Conservation (phyloP, 2,888 invertebrate genomes). For the Bembecia ichneumoniformis region DNA sequence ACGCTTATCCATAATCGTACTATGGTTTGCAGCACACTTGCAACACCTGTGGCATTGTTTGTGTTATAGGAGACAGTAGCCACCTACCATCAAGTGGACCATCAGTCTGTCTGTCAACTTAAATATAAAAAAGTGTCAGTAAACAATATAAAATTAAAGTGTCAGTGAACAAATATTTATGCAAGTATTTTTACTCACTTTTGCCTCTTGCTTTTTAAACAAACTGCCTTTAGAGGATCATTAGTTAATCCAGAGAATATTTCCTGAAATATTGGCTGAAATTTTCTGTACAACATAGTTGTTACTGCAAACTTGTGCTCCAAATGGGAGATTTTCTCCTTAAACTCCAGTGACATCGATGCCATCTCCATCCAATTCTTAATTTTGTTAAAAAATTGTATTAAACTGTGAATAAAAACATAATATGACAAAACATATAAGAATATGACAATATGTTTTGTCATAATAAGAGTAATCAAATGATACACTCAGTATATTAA, state of each 20-base stretch:
- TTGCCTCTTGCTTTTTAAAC: slow-evolving; percentile 69
- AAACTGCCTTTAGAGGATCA: slow-evolving; percentile 69
- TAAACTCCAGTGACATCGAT: slow-evolving; percentile 85
- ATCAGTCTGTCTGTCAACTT: too few species aligned
- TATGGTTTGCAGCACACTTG: too few species aligned
- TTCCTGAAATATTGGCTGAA: slow-evolving; percentile 87
- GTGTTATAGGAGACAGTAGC: too few species aligned
- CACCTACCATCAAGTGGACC: too few species aligned
- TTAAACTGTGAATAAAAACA: slow-evolving; percentile 75
- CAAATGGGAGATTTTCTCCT: slow-evolving; percentile 84
- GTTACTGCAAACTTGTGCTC: slow-evolving; percentile 95
- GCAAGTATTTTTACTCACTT: slow-evolving; percentile 26
- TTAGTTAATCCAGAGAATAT: slow-evolving; percentile 82
- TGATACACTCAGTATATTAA: too few species aligned
- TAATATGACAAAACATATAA: background rate
- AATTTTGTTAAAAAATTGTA: slow-evolving; percentile 95
- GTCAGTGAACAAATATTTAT: too few species aligned
- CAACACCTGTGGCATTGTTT: too few species aligned
- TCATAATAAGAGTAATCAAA: slow-evolving; percentile 1
- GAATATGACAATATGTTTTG: background rate
- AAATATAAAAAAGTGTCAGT: too few species aligned
- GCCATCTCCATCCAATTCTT: slow-evolving; percentile 97
- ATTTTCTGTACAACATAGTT: slow-evolving; percentile 93
- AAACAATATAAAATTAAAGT: background rate
- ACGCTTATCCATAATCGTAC: too few species aligned